Conservation (phyloP, 2,797 vertebrate species). For the Propithecus deckenii region DNA sequence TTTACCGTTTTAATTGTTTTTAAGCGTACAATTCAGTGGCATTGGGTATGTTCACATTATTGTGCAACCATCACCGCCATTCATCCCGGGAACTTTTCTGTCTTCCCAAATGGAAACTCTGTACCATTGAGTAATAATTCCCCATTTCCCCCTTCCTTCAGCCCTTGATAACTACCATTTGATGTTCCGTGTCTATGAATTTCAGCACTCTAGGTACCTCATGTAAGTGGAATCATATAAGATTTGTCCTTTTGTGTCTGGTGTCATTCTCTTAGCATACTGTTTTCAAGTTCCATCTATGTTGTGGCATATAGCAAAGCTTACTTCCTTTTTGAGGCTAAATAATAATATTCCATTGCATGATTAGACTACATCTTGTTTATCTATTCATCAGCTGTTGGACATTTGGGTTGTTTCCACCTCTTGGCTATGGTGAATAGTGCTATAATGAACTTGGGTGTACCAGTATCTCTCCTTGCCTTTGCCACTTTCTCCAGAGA, state of each 20-base stretch:
- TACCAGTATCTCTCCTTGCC: neutral
- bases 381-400: neutral
- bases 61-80: accelerated
- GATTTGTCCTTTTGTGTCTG: neutral
- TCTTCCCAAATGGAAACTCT: neutral
- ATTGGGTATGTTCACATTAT: no score
- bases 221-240: neutral
- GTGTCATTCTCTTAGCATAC: neutral
- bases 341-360: neutral
- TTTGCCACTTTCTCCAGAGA: neutral
- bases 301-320: accelerated
- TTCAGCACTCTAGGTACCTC: no score
- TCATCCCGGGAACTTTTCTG: neutral
- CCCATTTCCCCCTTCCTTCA: accelerated
- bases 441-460: accelerated
- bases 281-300: neutral
- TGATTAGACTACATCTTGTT: neutral
- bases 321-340: neutral
- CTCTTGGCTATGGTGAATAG: neutral
- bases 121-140: neutral
- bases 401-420: neutral
- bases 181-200: neutral
- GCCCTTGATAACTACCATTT: neutral
- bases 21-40: accelerated
- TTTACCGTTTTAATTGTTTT: neutral